Conservation (phyloP, 2,888 invertebrate species). For the Mesorhabditis sp. region DNA sequence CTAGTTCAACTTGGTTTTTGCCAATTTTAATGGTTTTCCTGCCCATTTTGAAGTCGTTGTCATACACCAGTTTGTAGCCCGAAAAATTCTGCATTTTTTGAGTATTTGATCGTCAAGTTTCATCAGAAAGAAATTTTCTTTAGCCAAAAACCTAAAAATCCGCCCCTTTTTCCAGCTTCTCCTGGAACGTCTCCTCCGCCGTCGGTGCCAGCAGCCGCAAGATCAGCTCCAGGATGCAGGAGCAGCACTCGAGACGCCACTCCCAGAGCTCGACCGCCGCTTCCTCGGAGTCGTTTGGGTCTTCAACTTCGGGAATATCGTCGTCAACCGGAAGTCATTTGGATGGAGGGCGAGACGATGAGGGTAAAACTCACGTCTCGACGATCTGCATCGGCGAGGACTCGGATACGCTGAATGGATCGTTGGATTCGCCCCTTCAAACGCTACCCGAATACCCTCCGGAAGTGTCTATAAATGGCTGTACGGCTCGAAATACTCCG, state of each 20-base stretch:
- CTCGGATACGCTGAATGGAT: conserved; percentile 13
- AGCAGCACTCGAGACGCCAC: conserved; percentile 38
- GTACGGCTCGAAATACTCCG: not conserved
- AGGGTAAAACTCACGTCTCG: conserved; percentile 6
- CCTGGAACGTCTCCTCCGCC: conserved; percentile 23
- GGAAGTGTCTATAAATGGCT: not conserved
- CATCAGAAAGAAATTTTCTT: too few species aligned
- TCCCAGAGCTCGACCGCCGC: conserved; percentile 47
- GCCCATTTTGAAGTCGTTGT: too few species aligned
- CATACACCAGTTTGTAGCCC: too few species aligned
- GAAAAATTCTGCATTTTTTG: too few species aligned
- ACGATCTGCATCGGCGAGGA: conserved; percentile 11
- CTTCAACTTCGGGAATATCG: conserved; percentile 55
- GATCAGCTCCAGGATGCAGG: conserved; percentile 27
- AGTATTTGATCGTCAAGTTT: too few species aligned
- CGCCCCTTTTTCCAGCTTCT: not conserved
- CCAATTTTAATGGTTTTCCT: too few species aligned
- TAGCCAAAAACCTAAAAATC: too few species aligned
- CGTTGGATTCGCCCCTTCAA: conserved; percentile 13
- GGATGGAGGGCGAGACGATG: conserved; percentile 8
- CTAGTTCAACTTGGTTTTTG: too few species aligned
- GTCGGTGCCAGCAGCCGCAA: conserved; percentile 33
- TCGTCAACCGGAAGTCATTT: conserved; percentile 35
- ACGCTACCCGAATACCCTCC: not conserved
- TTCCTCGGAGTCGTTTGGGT: conserved; percentile 52